Base-by-base conservation (phyloP, 1,140 invertebrate genomes). In the Euura saliciscinereae region DNA sequence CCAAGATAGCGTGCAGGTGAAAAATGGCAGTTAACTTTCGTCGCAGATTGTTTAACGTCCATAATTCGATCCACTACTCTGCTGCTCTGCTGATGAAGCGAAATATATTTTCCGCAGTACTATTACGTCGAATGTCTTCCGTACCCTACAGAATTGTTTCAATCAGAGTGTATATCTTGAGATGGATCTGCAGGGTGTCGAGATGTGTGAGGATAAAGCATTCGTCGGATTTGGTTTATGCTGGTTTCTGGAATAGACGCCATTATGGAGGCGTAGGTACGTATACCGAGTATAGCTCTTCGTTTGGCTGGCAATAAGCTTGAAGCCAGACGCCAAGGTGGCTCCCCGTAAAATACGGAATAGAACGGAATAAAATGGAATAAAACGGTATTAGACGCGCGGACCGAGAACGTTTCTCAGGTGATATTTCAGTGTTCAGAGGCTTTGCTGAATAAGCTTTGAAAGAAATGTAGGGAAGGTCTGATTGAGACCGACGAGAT, bases 391-490 rank as follows among this genome's bases (percentile, higher is more conserved):
- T 59, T 59, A 59, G 51, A 59, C 5, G 51, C 51, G 8, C 51
- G 51, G 51, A 59, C 51, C 13, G 51, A 59, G 51, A 59, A 59
- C 10, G 51, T 59, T 59, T 59, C 51, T 59, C 51, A 59, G 51
- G 51, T 59, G 13, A 59, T 59, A 59, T 59, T 59, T 59, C 51
- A 59, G 8, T n/a, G 51, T 59, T 59, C 51, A 3, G 51, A 11
- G 51, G 51, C 51, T 59, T 59, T 59, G 51, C 51, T 59, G 51
- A 59, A 59, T 11, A 8, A 11, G 51, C 5, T 8, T 59, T 8
- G 13, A 59, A 59, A 59, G 6, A 59, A 59, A 59, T 3, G 3
- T 11, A 1, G 51, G 51, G 13, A n/a, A 59, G 51, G 13, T 28
- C 28, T 28, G 28, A 28, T 28, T 1, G 28, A 28, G 28, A 28